Percentiles rank a stretch among this genome's conserved stretches.
Evolutionary conservation across 2,888 invertebrate species (phyloP).

Genomic region (Liopterus haemorrhoidalis): DNA sequence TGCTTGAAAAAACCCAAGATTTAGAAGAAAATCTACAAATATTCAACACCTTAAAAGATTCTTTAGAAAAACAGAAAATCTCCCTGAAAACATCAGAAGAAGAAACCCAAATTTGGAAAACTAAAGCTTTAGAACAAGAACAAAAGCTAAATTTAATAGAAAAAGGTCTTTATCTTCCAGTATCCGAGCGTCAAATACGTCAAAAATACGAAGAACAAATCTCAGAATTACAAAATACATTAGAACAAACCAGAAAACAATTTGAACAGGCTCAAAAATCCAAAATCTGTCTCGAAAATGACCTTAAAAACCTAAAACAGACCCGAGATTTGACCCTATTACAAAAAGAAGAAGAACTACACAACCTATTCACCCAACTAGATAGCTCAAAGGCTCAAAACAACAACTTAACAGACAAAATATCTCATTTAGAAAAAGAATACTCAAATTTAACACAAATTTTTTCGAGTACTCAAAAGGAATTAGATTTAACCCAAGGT

Average conservation of each 20-base stretch:
- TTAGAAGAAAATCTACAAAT: constrained; percentile 10
- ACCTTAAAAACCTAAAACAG: too few species aligned
- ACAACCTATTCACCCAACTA: too few species aligned
- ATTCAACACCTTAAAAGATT: constrained; percentile 12
- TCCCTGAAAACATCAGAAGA: constrained; percentile 17
- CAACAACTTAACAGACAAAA: too few species aligned
- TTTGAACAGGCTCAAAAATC: constrained; percentile 13
- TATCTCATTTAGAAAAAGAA: too few species aligned
- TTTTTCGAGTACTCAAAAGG: too few species aligned
- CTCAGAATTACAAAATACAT: constrained; percentile 12
- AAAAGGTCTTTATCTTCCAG: constrained; percentile 15
- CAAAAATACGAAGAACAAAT: constrained; percentile 19
- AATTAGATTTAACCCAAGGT: too few species aligned
- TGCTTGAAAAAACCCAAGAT: constrained; percentile 14
- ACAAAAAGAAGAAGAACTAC: too few species aligned
- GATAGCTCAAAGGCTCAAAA: too few species aligned
- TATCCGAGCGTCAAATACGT: constrained; percentile 18
- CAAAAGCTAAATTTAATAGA: constrained; percentile 16
- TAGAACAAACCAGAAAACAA: constrained; percentile 7
- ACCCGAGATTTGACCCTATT: too few species aligned
- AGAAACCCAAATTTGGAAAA: constrained; percentile 16
- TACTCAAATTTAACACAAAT: too few species aligned
- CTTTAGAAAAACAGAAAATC: constrained; percentile 10
- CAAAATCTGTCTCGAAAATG: too few species aligned
- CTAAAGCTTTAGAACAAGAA: constrained; percentile 14